Conservation (phyloP, 1,140 invertebrate species). For the Archegozetes longisetosus region DNA sequence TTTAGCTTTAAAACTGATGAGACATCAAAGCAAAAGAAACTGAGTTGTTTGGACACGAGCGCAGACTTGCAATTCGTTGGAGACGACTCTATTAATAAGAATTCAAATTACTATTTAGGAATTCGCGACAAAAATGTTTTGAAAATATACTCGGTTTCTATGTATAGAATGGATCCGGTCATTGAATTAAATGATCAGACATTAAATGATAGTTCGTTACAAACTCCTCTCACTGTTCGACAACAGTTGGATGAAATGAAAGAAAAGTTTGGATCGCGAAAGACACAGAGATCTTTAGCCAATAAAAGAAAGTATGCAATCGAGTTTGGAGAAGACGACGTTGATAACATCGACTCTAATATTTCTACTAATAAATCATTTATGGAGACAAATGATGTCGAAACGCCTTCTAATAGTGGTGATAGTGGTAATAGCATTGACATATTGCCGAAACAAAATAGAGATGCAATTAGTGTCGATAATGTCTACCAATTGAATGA, state of each 20-base stretch:
- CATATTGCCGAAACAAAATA: not conserved
- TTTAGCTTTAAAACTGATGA: not conserved
- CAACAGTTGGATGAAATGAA: slow-evolving; percentile 14
- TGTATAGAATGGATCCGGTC: not conserved
- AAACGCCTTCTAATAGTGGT: not conserved
- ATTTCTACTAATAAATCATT: too few species aligned
- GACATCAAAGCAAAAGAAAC: not conserved
- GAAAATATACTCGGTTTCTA: not conserved
- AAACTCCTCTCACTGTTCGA: not conserved
- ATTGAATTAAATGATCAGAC: not conserved
- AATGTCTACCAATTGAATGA: slow-evolving; percentile 9
- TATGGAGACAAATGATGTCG: not conserved
- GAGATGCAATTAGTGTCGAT: not conserved
- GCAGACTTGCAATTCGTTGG: not conserved
- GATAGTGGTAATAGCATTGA: not conserved
- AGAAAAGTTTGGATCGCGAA: slow-evolving; percentile 13
- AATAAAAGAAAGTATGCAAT: slow-evolving; percentile 14
- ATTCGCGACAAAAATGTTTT: not conserved
- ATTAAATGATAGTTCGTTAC: not conserved
- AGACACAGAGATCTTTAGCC: slow-evolving; percentile 7
- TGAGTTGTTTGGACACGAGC: not conserved
- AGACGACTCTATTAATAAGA: not conserved
- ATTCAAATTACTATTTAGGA: not conserved
- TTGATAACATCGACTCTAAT: not conserved
- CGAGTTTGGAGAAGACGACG: slow-evolving; percentile 11